A percentile compares a stretch with the other conserved stretches of the same genome.
Conservation (phyloP, 2,888 invertebrate genomes). For the Agrotis clavis region DNA sequence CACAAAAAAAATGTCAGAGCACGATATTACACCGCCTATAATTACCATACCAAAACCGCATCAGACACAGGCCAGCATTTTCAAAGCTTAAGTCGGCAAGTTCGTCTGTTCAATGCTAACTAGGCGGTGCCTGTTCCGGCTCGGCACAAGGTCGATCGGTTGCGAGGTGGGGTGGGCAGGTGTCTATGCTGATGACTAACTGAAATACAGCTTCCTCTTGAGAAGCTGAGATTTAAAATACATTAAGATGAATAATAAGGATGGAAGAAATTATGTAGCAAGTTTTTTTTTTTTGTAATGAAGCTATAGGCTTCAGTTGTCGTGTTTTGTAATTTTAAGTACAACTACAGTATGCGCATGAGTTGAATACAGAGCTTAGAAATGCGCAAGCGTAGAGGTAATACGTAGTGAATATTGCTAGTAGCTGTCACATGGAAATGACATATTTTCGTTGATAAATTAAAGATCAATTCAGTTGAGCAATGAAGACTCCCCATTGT, state of each 20-base stretch:
- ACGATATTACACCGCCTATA: constrained; percentile 1
- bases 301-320: too few relatives aligned
- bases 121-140: constrained; percentile 61
- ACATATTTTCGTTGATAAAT: too few relatives aligned
- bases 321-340: too few relatives aligned
- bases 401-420: too few relatives aligned
- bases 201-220: constrained; percentile 43
- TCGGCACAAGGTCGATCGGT: constrained; percentile 61
- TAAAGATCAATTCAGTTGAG: too few relatives aligned
- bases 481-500: too few relatives aligned
- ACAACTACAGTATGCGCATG: too few relatives aligned
- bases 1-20: not conserved
- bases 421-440: too few relatives aligned
- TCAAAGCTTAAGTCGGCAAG: constrained; percentile 24
- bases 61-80: constrained; percentile 7
- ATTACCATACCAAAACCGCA: constrained; percentile 19
- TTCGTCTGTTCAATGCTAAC: constrained; percentile 66
- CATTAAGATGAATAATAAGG: not conserved
- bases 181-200: constrained; percentile 62
- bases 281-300: too few relatives aligned
- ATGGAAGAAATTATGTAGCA: not conserved
- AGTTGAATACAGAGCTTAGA: too few relatives aligned
- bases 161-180: constrained; percentile 59
- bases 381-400: too few relatives aligned
- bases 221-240: constrained; percentile 36